Evolutionary conservation across 53 echinoderm and acorn worm species (phyloP), one percentile per base, ranked within the genome.

Genomic region (Actinopyga echinites): DNA sequence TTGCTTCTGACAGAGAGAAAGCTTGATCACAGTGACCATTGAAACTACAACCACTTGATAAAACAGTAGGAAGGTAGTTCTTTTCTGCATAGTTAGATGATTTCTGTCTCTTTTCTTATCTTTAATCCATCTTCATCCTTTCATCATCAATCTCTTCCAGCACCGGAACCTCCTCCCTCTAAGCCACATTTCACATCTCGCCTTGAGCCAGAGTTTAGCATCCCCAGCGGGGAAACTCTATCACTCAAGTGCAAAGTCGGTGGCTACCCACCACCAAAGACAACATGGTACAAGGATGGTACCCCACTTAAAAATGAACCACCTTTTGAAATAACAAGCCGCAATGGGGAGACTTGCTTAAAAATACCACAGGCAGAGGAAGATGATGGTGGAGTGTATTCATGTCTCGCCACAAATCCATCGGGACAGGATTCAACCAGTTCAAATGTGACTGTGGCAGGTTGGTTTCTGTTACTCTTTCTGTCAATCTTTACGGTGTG

Each of bases 221-320:
- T 95, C 34, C 65, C 62, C 13, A 85, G 82, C 66, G 95, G 92
- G 15, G 83, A 95, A 56, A 86, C 91, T 35, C 85, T 95, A 15
- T 9, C 85, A 66, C 84, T 95, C 19, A 83, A 88, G 78, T 90
- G 90, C 75, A 90, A 92, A 8, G 91, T 99, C 30, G 87, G 92
- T 0, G 96, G 96, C 3, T 81, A 88, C 33, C 97, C 97, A 23
- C 66, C 86, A 0, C 97, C 97, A 26, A 83, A 86, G 44, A 88
- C 94, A 58, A 86, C 88, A 2, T 99, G 99, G 99, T 99, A 87
- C 80, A 91, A 95, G 74, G 90, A 99, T 35, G 91, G 89, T 30
- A 65, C 75, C 12, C 86, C 91, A 26, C 85, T 95, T 1, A 78
- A 62, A 31, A 88, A 78, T 57, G 82, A 88, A 56, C 90, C 88